Base-by-base conservation (phyloP, 2,113 vertebrate species). In the Takifugu flavidus region DNA sequence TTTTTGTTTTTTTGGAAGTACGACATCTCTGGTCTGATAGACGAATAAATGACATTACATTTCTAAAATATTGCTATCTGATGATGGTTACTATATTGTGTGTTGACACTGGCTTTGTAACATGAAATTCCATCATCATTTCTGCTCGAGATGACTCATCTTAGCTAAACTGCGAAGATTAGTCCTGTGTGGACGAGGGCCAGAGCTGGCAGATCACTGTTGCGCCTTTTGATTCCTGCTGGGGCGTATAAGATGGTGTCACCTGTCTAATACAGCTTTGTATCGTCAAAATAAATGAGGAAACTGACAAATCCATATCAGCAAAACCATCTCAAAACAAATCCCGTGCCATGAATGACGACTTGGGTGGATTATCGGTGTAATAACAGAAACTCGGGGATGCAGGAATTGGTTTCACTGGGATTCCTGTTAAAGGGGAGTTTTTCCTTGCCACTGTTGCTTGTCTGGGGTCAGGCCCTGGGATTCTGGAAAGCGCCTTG, bases 201-300 rank as follows among this genome's bases (percentile, higher is more conserved):
- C 51, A 50, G 44, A 47, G 59, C 59, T 43, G 53, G 25, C 59
- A 42, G 29, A 58, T 82, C 75, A 70, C 43, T 62, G 53, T 73
- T 76, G 31, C 73, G 74, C 57, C 69, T 68, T 78, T 70, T 81
- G 62, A 83, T 72, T 68, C 53, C 70, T 42, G 55, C 59, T 44
- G 58, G 65, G 58, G 53, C 77, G 29, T 52, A 50, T 42, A 54
- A 77, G 67, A 65, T 59, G 52, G 52, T 53, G 72, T 82, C 62
- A 51, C 47, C 31, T 73, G 59, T 75, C 84, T 79, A 49, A 74
- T 55, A 13, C 20, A 59, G 66, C 66, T 65, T 72, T 68, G 74
- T 46, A 55, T 13, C 49, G 73, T 84, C 67, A 74, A 77, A 78
- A 66, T 55, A 77, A 70, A 80, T 31, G 66, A 52, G 70, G 62